These are phyloP conservation scores for Pristionchus exspectatus DNA, from an alignment of 2,888 invertebrate species.

Conservation along the genomic window DNA sequence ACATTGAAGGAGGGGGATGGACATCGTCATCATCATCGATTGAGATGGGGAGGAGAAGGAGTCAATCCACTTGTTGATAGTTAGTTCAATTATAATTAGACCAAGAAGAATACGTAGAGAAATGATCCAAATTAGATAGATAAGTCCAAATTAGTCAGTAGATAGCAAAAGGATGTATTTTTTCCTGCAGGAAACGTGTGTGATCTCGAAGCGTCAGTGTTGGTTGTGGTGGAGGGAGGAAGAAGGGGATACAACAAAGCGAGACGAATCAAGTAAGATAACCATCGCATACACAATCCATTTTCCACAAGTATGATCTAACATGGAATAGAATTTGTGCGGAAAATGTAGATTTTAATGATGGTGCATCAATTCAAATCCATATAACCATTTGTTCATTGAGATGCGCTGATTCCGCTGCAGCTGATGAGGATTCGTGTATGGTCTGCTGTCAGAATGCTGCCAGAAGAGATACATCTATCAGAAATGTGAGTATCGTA, in stretches of 20 bases:
- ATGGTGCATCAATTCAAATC: background rate
- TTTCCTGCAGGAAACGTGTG: constrained; percentile 65
- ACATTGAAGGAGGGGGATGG: constrained; percentile 45
- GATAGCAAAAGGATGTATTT: too few species aligned
- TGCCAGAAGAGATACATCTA: constrained; percentile 65
- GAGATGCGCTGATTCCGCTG: constrained; percentile 68
- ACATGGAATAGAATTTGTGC: too few species aligned
- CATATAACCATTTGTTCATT: background rate
- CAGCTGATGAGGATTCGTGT: constrained; percentile 69
- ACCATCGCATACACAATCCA: background rate
- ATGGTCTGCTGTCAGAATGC: constrained; percentile 71
- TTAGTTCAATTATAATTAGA: background rate
- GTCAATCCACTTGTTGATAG: constrained; percentile 27
- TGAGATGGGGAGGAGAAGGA: constrained; percentile 7
- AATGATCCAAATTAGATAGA: too few species aligned
- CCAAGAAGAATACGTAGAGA: too few species aligned
- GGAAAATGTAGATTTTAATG: background rate
- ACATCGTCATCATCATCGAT: constrained; percentile 35
- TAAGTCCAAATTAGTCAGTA: too few species aligned
- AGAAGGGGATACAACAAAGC: constrained; percentile 62
- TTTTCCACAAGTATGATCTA: too few species aligned
- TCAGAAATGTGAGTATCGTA: constrained; percentile 61
- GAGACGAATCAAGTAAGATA: constrained; percentile 62
- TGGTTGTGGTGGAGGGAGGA: constrained; percentile 64
- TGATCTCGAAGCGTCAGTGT: constrained; percentile 69